These are phyloP conservation scores for Myanophis thanlyinensis DNA, from an alignment of 2,113 vertebrate genomes.

Conservation along the genomic window DNA sequence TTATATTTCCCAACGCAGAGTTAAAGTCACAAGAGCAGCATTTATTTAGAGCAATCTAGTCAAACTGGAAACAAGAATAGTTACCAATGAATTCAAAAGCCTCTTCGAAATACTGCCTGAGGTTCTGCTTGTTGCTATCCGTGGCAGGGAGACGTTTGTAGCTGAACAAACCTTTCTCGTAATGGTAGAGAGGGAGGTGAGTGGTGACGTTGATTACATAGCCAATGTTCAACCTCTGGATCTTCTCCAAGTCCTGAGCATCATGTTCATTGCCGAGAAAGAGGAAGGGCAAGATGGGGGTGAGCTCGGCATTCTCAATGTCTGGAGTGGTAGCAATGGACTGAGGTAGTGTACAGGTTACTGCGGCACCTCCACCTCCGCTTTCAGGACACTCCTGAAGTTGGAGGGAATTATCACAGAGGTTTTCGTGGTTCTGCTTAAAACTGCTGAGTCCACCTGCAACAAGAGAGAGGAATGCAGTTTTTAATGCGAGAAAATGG, in stretches of 20 bases:
- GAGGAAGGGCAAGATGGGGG: conserved; percentile 93
- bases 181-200: conserved; percentile 95
- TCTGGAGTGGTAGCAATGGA: conserved; percentile 91
- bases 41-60: neutral
- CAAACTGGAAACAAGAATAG: conserved; percentile 18
- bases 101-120: conserved; percentile 99
- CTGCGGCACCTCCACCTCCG: conserved; percentile 76
- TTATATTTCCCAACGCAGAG: neutral
- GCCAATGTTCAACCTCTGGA: conserved; percentile 90
- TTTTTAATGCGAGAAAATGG: neutral
- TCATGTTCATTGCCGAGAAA: conserved; percentile 95
- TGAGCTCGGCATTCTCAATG: conserved; percentile 96
- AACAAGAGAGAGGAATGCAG: neutral
- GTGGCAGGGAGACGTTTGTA: conserved; percentile 97
- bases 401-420: conserved; percentile 96
- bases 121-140: conserved; percentile 99
- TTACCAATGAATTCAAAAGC: conserved; percentile 99
- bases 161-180: conserved; percentile 87
- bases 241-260: conserved; percentile 87
- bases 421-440: conserved; percentile 90
- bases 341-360: conserved; percentile 86
- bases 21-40: neutral
- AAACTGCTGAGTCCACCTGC: conserved; percentile 94
- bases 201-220: conserved; percentile 96
- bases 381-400: conserved; percentile 84